Conservation (phyloP, 2,888 invertebrate genomes). For the Ommatoiulus sabulosus region DNA sequence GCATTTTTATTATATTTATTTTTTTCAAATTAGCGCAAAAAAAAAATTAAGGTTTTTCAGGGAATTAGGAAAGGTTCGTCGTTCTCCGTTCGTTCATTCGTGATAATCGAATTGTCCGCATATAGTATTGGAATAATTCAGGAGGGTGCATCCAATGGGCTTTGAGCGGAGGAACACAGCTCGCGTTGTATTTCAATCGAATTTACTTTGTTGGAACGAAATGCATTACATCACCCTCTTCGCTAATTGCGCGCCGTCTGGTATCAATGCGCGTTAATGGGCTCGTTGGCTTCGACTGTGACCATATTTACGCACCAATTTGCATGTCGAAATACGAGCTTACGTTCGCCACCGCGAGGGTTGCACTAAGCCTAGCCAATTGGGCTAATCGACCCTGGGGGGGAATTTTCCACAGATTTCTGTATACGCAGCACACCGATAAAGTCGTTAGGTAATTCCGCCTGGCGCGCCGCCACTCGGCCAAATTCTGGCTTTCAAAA, state of each 20-base stretch:
- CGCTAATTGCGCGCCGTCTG: background rate
- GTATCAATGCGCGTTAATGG: conserved; percentile 21
- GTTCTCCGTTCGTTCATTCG: background rate
- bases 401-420: background rate
- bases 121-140: background rate
- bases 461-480: background rate
- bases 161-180: background rate
- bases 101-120: background rate
- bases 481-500: background rate
- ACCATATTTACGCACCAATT: conserved; percentile 9
- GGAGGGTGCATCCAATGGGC: background rate
- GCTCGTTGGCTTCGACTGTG: conserved; percentile 29
- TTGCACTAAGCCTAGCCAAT: background rate
- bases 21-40: background rate
- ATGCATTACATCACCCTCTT: background rate
- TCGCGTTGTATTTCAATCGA: background rate
- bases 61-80: background rate
- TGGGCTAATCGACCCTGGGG: conserved; percentile 33
- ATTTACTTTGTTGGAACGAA: conserved; percentile 30
- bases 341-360: no score
- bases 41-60: background rate
- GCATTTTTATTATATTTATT: no score
- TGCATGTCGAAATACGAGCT: background rate
- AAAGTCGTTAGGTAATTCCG: background rate
- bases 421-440: background rate